phyloP scores from a whole-genome alignment of 2,888 invertebrate genomes.

The Teleogryllus oceanicus region DNA sequence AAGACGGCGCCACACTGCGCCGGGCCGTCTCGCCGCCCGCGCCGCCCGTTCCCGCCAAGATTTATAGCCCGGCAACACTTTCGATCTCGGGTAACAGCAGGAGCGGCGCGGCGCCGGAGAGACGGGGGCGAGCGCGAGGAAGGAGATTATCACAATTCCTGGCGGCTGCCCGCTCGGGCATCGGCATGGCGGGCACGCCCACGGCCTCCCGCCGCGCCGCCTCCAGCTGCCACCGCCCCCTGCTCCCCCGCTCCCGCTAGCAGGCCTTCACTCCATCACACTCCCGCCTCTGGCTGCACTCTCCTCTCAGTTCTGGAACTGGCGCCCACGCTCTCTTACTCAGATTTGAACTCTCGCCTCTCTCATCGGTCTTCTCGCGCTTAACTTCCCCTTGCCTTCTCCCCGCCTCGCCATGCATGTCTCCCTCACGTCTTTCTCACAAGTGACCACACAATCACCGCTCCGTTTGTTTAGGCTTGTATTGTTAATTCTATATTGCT shows the following conservation, averaged over 20 bases:
- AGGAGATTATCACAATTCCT: conserved; percentile 18
- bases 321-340: too few species aligned
- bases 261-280: neutral
- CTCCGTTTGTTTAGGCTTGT: too few species aligned
- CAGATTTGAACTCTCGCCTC: too few species aligned
- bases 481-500: too few species aligned
- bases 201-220: neutral
- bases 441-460: too few species aligned
- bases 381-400: too few species aligned
- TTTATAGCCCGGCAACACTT: neutral
- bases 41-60: neutral
- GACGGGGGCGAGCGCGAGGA: neutral
- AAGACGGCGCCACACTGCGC: neutral
- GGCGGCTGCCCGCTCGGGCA: neutral
- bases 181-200: conserved; percentile 1
- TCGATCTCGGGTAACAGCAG: neutral
- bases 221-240: neutral
- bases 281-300: too few species aligned
- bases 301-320: too few species aligned
- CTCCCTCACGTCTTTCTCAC: too few species aligned
- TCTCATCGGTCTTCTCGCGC: too few species aligned
- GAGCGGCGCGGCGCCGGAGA: neutral
- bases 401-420: too few species aligned
- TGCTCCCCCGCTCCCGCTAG: neutral
- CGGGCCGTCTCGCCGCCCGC: neutral